Conservation (phyloP, 1,140 invertebrate genomes). For the Anastrepha ludens region DNA sequence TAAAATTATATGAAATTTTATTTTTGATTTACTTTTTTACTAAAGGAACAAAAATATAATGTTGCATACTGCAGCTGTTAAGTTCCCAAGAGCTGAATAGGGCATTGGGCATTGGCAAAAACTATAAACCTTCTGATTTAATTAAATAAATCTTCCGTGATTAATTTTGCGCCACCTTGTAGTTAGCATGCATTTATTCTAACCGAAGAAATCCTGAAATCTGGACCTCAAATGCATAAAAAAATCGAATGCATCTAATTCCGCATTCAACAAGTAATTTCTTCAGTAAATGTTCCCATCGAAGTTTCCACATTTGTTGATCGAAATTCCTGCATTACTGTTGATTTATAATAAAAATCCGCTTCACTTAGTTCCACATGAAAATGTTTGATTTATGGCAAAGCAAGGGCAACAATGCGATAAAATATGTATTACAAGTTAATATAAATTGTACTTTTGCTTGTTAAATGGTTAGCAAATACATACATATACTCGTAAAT, state of each 20-base stretch:
- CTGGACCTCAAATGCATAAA: background rate
- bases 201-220: background rate
- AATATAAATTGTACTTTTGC: background rate
- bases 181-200: background rate
- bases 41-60: too few species aligned
- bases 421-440: constrained; percentile 36
- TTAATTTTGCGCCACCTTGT: too few species aligned
- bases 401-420: background rate
- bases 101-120: too few species aligned
- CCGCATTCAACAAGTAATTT: background rate
- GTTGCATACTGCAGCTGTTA: too few species aligned
- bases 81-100: too few species aligned
- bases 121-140: too few species aligned
- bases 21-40: too few species aligned
- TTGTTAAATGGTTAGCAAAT: background rate
- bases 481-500: background rate
- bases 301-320: background rate
- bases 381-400: constrained; percentile 28
- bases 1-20: too few species aligned
- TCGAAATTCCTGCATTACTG: too few species aligned
- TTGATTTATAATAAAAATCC: background rate
- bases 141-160: too few species aligned
- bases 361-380: background rate
- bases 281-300: background rate
- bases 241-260: background rate